Evolutionary conservation across 2,797 vertebrate genomes (phyloP), one percentile per base, ranked within the genome.

Genomic region (Huso huso): DNA sequence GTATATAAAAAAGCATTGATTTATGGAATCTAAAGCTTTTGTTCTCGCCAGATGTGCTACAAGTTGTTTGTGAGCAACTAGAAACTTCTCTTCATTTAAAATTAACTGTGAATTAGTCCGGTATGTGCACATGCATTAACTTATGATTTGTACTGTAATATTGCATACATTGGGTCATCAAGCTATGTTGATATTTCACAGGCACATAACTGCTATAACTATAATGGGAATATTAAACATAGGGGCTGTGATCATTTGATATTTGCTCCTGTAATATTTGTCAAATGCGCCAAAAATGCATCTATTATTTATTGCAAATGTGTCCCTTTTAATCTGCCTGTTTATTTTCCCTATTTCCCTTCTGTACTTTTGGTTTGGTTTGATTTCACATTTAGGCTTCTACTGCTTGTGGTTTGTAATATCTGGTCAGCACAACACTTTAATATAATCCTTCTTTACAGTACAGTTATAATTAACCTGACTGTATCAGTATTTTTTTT

Each of bases 261-360:
- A 84, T 89, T 37, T 37, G 37, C 72, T 79, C 78, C 79, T 82
- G 80, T 81, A 81, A 81, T 78, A 83, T 81, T 83, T 87, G 82
- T 84, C 75, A 86, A 84, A 87, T 84, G 81, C 84, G 84, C 84
- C 86, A 88, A 83, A 87, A 84, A 82, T 76, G 77, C 81, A 89
- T 87, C 84, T 84, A 88, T 88, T 87, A 87, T 89, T 89, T 85
- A 86, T 81, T 88, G 85, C 83, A 86, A 86, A 87, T 88, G 87
- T 88, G 86, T 37, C 82, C 85, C 82, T 82, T 83, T 84, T 84
- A 82, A 84, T 78, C 77, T 63, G 18, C 76, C 72, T 70, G 67
- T 67, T 72, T 37, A 37, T 37, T 13, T 63, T 70, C 72, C 70
- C 70, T 58, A 23, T 67, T 51, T 51, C 70, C 66, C 66, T 73